Conservation (phyloP, 2,888 invertebrate species). For the Oscheius sp. region DNA sequence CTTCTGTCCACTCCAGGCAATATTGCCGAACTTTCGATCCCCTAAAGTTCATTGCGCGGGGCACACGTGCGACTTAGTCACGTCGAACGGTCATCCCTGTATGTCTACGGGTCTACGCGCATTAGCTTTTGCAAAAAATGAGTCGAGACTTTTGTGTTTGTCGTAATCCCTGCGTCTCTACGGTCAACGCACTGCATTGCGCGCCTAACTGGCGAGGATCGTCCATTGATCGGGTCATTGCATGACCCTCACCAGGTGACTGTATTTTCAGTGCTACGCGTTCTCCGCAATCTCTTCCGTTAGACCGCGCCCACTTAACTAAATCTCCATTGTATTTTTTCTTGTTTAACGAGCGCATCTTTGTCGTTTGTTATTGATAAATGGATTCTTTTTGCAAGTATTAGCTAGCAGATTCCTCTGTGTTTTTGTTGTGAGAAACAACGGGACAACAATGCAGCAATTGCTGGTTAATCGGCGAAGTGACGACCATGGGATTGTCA, state of each 20-base stretch:
- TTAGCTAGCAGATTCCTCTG: no score
- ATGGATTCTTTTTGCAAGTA: neutral
- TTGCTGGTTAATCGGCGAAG: slow-evolving; percentile 1
- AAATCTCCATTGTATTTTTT: neutral
- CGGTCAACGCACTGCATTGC: slow-evolving; percentile 28
- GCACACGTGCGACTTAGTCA: slow-evolving; percentile 16
- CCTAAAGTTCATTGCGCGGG: neutral
- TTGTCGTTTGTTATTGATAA: neutral
- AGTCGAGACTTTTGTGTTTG: slow-evolving; percentile 22
- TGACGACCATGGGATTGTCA: no score
- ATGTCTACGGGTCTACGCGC: neutral
- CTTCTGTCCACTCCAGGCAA: neutral
- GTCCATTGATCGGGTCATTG: slow-evolving; percentile 34
- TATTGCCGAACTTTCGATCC: neutral
- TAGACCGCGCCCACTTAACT: neutral
- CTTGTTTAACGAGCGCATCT: neutral
- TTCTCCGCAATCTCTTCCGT: neutral
- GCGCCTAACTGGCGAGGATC: slow-evolving; percentile 30
- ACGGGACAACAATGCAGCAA: slow-evolving; percentile 11
- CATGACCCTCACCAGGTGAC: slow-evolving; percentile 34
- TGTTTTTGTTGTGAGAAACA: neutral
- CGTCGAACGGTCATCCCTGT: neutral
- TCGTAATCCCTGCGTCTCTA: slow-evolving; percentile 29
- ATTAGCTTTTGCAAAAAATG: neutral
- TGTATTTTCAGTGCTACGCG: slow-evolving; percentile 21